These are phyloP conservation scores for Solen grandis DNA, from an alignment of 1,140 invertebrate genomes.

Conservation along the genomic window DNA sequence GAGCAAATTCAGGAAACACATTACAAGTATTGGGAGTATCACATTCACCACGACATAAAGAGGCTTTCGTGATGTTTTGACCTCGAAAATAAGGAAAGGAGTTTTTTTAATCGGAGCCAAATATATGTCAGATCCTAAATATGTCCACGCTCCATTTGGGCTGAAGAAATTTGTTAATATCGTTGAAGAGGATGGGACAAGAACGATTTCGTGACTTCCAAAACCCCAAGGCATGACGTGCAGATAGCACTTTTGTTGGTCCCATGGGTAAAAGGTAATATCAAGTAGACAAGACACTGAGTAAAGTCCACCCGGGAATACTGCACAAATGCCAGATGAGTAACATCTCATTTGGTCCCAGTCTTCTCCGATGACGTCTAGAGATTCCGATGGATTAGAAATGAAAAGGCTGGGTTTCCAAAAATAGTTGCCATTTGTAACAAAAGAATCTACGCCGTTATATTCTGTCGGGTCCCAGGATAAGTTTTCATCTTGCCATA, in stretches of 20 bases:
- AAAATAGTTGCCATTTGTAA: not conserved
- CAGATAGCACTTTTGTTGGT: slow-evolving; percentile 23
- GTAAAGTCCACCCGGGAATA: slow-evolving; percentile 1
- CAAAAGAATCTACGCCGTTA: not conserved
- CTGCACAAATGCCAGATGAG: not conserved
- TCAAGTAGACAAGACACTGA: slow-evolving; percentile 15
- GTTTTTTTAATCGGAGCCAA: not conserved
- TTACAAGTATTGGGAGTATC: too few species aligned
- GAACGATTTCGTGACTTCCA: not conserved
- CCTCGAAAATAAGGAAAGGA: not conserved
- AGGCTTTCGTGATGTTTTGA: slow-evolving; percentile 59
- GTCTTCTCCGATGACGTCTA: too few species aligned
- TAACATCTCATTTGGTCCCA: too few species aligned
- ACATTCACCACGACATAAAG: slow-evolving; percentile 83
- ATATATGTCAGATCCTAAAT: not conserved
- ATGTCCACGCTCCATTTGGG: slow-evolving; percentile 34
- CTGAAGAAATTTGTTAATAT: too few species aligned
- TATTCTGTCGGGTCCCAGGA: slow-evolving; percentile 18
- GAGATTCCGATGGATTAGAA: too few species aligned
- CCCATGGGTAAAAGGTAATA: too few species aligned
- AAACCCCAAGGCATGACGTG: slow-evolving; percentile 14
- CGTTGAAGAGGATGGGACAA: not conserved
- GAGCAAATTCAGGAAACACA: slow-evolving; percentile 82
- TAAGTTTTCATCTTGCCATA: too few species aligned
- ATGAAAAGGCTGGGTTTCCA: slow-evolving; percentile 30